Percentiles rank a stretch among this genome's conserved stretches.
Conservation (phyloP, 2,888 invertebrate species). For the Eumerus sabulonum region DNA sequence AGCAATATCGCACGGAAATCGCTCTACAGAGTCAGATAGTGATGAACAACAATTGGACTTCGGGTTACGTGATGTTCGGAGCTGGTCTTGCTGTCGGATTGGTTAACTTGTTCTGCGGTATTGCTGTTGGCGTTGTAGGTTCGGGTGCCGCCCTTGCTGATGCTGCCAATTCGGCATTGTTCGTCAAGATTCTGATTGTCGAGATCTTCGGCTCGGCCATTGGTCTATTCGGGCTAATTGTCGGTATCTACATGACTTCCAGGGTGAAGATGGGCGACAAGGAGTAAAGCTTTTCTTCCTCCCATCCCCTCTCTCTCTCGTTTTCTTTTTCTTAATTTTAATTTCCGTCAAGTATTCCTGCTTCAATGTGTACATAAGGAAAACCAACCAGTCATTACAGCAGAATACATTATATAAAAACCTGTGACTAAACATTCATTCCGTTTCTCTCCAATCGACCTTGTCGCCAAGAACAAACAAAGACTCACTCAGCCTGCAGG, state of each 20-base stretch:
- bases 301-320: background rate
- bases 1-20: constrained; percentile 78
- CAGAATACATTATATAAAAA: constrained; percentile 41
- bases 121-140: constrained; percentile 98
- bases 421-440: constrained; percentile 61
- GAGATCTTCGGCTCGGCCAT: constrained; percentile 99
- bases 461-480: constrained; percentile 32
- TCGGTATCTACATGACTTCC: constrained; percentile 96
- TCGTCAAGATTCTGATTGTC: constrained; percentile 98
- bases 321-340: constrained; percentile 20
- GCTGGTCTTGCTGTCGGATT: constrained; percentile 97
- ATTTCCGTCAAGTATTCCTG: constrained; percentile 1
- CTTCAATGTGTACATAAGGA: constrained; percentile 42
- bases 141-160: constrained; percentile 99
- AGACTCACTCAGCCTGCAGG: no score
- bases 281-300: constrained; percentile 71
- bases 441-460: constrained; percentile 46
- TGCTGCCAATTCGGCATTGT: constrained; percentile 96
- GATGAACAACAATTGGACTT: constrained; percentile 86
- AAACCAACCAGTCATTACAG: constrained; percentile 10
- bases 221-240: constrained; percentile 98
- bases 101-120: constrained; percentile 94
- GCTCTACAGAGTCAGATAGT: constrained; percentile 74
- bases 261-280: constrained; percentile 89
- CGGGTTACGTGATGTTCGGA: constrained; percentile 97